Percentiles rank a stretch among this genome's conserved stretches.
phyloP scores from a whole-genome alignment of 92 coral and sea anemone genomes.

The Palythoa grandiflora region DNA sequence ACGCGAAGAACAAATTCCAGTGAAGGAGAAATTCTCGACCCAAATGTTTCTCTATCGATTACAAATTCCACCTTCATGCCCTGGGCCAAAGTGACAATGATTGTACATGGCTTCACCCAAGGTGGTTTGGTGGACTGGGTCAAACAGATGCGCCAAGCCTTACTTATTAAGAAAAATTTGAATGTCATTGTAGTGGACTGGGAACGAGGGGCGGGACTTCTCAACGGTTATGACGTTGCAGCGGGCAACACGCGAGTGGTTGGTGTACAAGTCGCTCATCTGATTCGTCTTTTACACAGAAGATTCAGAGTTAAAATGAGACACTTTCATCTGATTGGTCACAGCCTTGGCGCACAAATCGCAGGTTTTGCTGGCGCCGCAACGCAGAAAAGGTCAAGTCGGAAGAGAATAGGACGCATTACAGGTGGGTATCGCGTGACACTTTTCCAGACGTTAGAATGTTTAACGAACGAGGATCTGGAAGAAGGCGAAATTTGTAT shows the following conservation, averaged over 20 bases:
- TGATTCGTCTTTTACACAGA: constrained; percentile 58
- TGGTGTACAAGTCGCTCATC: constrained; percentile 72
- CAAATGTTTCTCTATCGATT: constrained; percentile 37
- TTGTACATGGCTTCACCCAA: constrained; percentile 85
- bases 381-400: constrained; percentile 38
- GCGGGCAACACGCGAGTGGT: constrained; percentile 89
- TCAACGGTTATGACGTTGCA: constrained; percentile 66
- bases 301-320: constrained; percentile 53
- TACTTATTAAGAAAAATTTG: constrained; percentile 69
- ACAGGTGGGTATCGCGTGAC: constrained; percentile 60
- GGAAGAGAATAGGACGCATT: constrained; percentile 66
- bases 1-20: constrained; percentile 54
- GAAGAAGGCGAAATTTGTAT: too few species aligned
- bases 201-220: constrained; percentile 67
- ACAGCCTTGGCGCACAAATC: constrained; percentile 88
- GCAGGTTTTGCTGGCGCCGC: constrained; percentile 83
- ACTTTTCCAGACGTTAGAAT: neutral
- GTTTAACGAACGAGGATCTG: too few species aligned
- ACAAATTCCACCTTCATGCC: constrained; percentile 70
- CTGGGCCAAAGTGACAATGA: constrained; percentile 61
- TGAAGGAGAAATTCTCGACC: constrained; percentile 56
- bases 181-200: constrained; percentile 91
- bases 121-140: constrained; percentile 79
- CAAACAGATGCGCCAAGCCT: constrained; percentile 64
- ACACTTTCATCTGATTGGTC: constrained; percentile 81